Evolutionary conservation across 2,797 vertebrate species (phyloP), one percentile per base, ranked within the genome.

Genomic region (Prunella strophiata): DNA sequence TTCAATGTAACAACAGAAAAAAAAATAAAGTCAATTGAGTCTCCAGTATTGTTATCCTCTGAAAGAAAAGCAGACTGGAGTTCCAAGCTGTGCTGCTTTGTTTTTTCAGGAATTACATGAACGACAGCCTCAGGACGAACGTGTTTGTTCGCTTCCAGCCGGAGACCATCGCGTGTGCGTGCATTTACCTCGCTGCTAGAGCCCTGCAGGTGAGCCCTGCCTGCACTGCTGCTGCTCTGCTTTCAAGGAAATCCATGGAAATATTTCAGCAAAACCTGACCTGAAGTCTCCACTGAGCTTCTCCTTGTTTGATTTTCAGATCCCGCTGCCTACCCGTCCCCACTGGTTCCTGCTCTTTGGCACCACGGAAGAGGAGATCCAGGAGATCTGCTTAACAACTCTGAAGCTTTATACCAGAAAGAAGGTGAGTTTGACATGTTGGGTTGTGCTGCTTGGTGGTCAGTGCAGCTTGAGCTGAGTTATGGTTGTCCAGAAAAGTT

Each of bases 61-160:
- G 63, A 59, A 40, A 16, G 40, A 51, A 7, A 47, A 16, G 71
- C 26, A 55, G 40, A 43, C 16, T 21, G 43, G 52, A 65, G 43
- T 21, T 32, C 61, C 71, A 94, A 74, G 77, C 15, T 12, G 9
- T 91, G 65, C n/a, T 11, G 76, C 93, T 88, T 85, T 19, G 51
- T 21, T 13, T 32, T 36, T 72, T 45, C 92, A 99, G 99, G 99
- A 99, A 99, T 98, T 99, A 99, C 97, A 99, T 99, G 99, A 99
- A 99, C 23, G 99, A 99, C 97, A 99, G 98, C 95, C 98, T 99
- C 92, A 98, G 99, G 96, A 99, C 99, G 25, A 99, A 99, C n/a
- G 99, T 99, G 89, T 99, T 99, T 95, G 99, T 99, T 97, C 98
- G 99, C 95, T 99, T 99, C 97, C 99, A 99, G 97, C 99, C 99